Percentiles rank a stretch among this genome's conserved stretches.
These are phyloP conservation scores for Xyliphius kryptos DNA, from an alignment of 2,113 vertebrate genomes.

Conservation along the genomic window DNA sequence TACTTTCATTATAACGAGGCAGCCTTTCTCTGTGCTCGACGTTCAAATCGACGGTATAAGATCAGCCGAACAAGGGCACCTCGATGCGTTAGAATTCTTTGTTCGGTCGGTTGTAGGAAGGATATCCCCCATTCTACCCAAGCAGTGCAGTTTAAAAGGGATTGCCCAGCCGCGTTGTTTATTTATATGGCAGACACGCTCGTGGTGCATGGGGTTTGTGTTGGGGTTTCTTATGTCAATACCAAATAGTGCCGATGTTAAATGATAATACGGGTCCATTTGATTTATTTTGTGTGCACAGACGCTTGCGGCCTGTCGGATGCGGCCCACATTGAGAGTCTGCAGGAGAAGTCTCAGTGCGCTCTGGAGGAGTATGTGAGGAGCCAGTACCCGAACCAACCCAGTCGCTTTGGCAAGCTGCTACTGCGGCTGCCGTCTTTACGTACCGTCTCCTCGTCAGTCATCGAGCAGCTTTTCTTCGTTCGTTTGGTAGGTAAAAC, in stretches of 20 bases:
- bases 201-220: conserved; percentile 61
- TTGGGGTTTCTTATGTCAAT: conserved; percentile 64
- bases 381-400: conserved; percentile 97
- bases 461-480: conserved; percentile 99
- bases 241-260: conserved; percentile 56
- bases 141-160: conserved; percentile 25
- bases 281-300: conserved; percentile 51
- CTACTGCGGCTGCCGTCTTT: conserved; percentile 91
- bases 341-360: conserved; percentile 97
- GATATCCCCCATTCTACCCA: conserved; percentile 39
- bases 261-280: conserved; percentile 54
- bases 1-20: conserved; percentile 14
- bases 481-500: conserved; percentile 99
- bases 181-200: conserved; percentile 59
- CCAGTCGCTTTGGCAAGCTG: conserved; percentile 96
- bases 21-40: conserved; percentile 5
- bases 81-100: conserved; percentile 37
- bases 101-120: conserved; percentile 44
- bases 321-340: conserved; percentile 94
- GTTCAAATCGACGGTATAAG: not conserved
- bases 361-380: conserved; percentile 95
- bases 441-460: conserved; percentile 92
- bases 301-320: conserved; percentile 97
- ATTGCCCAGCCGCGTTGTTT: conserved; percentile 48
- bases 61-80: conserved; percentile 7